phyloP scores from a whole-genome alignment of 2,113 vertebrate species.

The Prietella phreatophila region DNA sequence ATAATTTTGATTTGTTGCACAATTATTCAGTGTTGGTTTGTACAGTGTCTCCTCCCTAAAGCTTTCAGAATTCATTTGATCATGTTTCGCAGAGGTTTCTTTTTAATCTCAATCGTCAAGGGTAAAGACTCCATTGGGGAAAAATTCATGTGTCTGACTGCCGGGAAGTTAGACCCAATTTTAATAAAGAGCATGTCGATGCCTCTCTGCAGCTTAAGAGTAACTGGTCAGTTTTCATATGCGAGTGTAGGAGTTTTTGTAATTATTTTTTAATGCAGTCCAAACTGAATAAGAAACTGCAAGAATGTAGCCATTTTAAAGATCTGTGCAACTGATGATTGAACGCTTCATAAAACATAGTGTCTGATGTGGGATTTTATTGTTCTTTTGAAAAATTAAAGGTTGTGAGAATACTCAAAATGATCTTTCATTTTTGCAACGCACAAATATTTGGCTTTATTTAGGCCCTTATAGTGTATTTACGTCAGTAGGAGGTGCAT shows the following conservation, averaged over 20 bases:
- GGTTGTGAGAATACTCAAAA: not conserved
- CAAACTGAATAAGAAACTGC: not conserved
- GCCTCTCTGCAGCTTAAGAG: constrained; percentile 1
- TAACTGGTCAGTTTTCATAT: not conserved
- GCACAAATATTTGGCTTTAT: not conserved
- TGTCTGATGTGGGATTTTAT: not conserved
- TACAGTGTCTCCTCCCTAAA: not conserved
- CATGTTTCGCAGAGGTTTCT: not conserved
- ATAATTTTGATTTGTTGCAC: not conserved
- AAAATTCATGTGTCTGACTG: constrained; percentile 42
- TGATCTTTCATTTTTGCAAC: not conserved
- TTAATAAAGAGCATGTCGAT: constrained; percentile 36
- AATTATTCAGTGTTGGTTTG: not conserved
- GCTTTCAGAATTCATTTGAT: not conserved
- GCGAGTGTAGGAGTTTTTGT: constrained; percentile 17
- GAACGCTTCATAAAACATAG: constrained; percentile 1
- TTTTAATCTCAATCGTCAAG: not conserved
- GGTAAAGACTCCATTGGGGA: not conserved
- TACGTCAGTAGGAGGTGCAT: not conserved
- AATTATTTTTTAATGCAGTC: not conserved
- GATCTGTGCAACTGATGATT: not conserved
- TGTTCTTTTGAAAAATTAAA: constrained; percentile 20
- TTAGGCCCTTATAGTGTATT: not conserved
- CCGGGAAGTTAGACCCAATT: constrained; percentile 44
- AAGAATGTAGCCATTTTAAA: not conserved